Evolutionary conservation across 2,888 invertebrate genomes (phyloP), one percentile per base, ranked within the genome.

Genomic region (Conchocele bisecta): DNA sequence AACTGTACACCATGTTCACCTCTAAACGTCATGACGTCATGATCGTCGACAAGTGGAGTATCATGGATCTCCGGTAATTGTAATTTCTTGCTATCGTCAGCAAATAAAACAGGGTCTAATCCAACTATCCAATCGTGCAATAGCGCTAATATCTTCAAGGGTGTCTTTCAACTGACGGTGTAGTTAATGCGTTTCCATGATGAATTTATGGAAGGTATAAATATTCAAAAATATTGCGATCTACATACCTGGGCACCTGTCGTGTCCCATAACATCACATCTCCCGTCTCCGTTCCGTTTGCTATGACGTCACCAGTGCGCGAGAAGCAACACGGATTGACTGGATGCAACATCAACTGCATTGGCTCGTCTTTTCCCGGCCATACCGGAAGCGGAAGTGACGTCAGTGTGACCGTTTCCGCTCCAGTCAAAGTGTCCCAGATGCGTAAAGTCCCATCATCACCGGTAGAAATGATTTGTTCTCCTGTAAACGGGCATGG

Each of bases 341-440:
- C 76, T 3, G 76, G 69, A 51, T 76, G 76, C 35, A 76, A 28
- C 66, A 76, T 73, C 6, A 76, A 39, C 33, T 61, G 61, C 20
- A 42, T 44, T 5, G 53, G 48, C 31, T 73, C 76, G 22, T 44
- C 50, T 33, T 61, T 41, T 1, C 50, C 59, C 3, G 72, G 72
- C 24, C 42, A 59, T 22, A 76, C 46, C 20, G 69, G 72, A n/a
- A n/a, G 48, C 37, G 76, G 72, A 66, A 76, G 76, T 69, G 69
- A 69, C 44, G 76, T 66, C 33, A 76, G 54, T 7, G 72, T 73
- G 3, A 76, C 76, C 3, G 73, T 28, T 33, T 76, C 76, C 4
- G 76, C 76, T 15, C 76, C 76, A 20, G 76, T 76, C 17, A 65
- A 67, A 22, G 76, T 58, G 37, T 76, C 76, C 76, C 76, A 76